Evolutionary conservation across 2,797 vertebrate genomes (phyloP).

Genomic region (Podarcis lilfordi): DNA sequence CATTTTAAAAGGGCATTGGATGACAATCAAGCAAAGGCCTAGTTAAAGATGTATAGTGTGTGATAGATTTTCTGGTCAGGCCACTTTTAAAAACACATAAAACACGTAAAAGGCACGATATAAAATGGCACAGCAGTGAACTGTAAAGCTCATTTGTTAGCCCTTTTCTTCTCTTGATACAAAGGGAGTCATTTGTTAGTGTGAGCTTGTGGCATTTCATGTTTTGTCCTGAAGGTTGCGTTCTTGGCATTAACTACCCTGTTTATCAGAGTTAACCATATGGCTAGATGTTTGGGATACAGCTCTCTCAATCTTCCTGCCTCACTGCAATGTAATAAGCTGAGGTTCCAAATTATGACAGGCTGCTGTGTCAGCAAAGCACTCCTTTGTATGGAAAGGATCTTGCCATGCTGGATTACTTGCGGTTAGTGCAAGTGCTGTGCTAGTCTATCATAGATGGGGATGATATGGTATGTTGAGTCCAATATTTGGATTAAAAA

Average conservation of each 20-base stretch:
- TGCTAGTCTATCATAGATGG: not conserved
- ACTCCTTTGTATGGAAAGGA: not conserved
- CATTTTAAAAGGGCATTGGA: no score
- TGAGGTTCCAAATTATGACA: not conserved
- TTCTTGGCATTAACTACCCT: not conserved
- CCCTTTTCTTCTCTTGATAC: conserved; percentile 15
- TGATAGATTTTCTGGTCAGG: not conserved
- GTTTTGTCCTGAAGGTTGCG: not conserved
- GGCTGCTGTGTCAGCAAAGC: not conserved
- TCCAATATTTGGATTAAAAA: conserved; percentile 3
- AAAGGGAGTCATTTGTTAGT: not conserved
- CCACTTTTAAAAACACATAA: not conserved
- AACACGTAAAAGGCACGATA: not conserved
- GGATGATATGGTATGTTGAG: not conserved
- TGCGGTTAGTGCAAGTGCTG: not conserved
- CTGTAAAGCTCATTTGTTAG: not conserved
- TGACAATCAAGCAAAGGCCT: not conserved
- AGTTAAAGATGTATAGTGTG: not conserved
- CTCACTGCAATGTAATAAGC: not conserved
- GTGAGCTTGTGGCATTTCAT: not conserved
- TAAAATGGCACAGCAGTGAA: not conserved
- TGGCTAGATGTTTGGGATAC: conserved; percentile 28
- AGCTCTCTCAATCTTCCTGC: not conserved
- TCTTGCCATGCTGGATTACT: not conserved
- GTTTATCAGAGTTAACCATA: not conserved